These are phyloP conservation scores for Halcyon smyrnensis DNA, from an alignment of 2,797 vertebrate genomes.

Conservation along the genomic window DNA sequence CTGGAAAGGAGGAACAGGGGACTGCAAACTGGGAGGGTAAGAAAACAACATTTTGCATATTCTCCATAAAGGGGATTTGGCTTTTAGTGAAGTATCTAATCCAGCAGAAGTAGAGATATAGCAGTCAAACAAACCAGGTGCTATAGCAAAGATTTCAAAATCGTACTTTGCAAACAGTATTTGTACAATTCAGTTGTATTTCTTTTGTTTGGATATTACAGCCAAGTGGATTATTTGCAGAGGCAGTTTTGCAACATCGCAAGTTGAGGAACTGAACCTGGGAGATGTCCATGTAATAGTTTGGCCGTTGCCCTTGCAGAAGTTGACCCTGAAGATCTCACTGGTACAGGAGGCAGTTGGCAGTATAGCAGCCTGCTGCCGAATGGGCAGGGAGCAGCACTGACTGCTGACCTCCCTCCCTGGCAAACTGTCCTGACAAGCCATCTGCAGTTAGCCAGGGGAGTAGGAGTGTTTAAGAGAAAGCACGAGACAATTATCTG, in stretches of 20 bases:
- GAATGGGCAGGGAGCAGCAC: neutral
- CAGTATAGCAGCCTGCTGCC: constrained; percentile 14
- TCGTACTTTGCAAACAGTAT: neutral
- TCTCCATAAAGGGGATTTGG: neutral
- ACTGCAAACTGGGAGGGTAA: constrained; percentile 93
- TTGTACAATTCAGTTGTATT: neutral
- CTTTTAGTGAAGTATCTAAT: neutral
- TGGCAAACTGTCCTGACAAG: constrained; percentile 26
- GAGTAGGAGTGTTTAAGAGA: neutral
- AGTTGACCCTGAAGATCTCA: neutral
- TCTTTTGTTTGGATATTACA: neutral
- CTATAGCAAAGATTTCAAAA: neutral
- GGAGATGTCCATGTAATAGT: neutral
- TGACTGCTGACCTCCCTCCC: neutral
- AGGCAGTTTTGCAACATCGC: neutral
- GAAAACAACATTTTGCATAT: neutral
- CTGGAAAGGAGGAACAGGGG: constrained; percentile 91
- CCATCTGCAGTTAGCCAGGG: constrained; percentile 42
- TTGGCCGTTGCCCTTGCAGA: neutral
- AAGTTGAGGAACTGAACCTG: neutral
- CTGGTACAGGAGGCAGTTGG: neutral
- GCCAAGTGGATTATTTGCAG: neutral
- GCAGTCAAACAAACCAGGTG: neutral
- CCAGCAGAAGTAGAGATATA: neutral
- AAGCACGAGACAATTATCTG: neutral